phyloP scores from a whole-genome alignment of 2,888 invertebrate species.

The Himalopsyche anomala region DNA sequence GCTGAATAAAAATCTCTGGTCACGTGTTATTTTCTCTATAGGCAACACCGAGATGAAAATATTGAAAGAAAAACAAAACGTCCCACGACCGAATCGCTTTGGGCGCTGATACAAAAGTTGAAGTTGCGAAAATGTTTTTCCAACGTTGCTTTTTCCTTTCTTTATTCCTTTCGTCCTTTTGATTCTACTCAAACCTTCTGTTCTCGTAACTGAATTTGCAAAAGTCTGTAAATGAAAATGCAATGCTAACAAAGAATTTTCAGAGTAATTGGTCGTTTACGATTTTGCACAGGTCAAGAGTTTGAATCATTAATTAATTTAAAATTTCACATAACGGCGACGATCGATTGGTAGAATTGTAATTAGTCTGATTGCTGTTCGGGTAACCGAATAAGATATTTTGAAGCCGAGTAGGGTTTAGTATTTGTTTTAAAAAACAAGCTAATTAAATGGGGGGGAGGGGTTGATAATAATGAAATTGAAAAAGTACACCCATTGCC shows the following conservation, averaged over 20 bases:
- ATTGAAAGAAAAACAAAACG: constrained; percentile 53
- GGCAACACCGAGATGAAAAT: constrained; percentile 54
- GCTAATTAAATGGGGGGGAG: no score
- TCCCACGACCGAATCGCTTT: constrained; percentile 45
- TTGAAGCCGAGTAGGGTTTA: no score
- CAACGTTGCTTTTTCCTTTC: constrained; percentile 33
- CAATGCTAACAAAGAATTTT: not conserved
- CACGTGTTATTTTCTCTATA: constrained; percentile 47
- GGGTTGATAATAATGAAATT: no score
- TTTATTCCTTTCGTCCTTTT: not conserved
- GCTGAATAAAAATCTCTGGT: constrained; percentile 51
- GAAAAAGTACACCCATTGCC: no score
- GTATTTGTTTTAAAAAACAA: no score
- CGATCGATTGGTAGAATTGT: no score
- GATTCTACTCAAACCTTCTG: constrained; percentile 30
- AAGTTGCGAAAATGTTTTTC: constrained; percentile 2
- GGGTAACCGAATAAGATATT: no score
- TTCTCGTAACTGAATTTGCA: constrained; percentile 22
- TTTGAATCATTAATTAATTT: no score
- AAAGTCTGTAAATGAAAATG: constrained; percentile 3
- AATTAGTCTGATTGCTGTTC: no score
- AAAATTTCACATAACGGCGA: no score
- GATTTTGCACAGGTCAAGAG: not conserved
- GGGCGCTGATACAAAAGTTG: constrained; percentile 48
- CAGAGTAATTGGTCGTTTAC: not conserved